Conservation (phyloP, 2,113 vertebrate genomes). For the sheep (Ovis aries) region DNA sequence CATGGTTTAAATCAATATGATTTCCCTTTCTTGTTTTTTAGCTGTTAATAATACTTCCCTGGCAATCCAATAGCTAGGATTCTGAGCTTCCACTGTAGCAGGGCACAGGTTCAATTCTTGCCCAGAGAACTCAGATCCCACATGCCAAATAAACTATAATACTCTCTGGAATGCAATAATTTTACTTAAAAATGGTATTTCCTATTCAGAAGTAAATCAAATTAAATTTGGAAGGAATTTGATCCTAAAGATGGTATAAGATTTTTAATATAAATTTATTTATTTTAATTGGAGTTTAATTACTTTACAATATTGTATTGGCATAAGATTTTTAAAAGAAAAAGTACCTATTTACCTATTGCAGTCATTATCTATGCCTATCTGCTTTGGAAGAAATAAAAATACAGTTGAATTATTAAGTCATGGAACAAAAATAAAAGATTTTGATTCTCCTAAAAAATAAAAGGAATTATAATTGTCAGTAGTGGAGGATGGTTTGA, state of each 20-base stretch:
- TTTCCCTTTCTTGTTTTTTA: background rate
- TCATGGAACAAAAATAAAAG: too few relatives aligned
- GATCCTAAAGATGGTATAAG: constrained; percentile 6
- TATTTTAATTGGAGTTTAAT: too few relatives aligned
- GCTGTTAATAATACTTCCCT: background rate
- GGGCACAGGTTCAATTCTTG: background rate
- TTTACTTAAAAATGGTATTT: constrained; percentile 6
- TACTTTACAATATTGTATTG: too few relatives aligned
- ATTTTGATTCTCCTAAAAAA: too few relatives aligned
- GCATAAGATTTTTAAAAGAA: too few relatives aligned
- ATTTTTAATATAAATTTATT: background rate
- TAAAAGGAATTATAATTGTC: background rate
- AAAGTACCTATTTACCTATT: too few relatives aligned
- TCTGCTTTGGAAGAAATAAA: too few relatives aligned
- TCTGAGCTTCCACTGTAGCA: background rate
- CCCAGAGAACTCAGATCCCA: background rate
- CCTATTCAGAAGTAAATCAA: background rate
- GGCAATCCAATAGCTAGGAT: background rate
- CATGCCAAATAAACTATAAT: background rate
- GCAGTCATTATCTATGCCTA: too few relatives aligned
- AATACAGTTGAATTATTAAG: too few relatives aligned
- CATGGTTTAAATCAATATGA: constrained; percentile 30
- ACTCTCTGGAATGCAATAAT: constrained; percentile 38
- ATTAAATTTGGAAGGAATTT: constrained; percentile 47
- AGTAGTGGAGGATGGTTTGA: background rate